Evolutionary conservation across 2,888 invertebrate genomes (phyloP).

Genomic region (Cyclophora albipunctata): DNA sequence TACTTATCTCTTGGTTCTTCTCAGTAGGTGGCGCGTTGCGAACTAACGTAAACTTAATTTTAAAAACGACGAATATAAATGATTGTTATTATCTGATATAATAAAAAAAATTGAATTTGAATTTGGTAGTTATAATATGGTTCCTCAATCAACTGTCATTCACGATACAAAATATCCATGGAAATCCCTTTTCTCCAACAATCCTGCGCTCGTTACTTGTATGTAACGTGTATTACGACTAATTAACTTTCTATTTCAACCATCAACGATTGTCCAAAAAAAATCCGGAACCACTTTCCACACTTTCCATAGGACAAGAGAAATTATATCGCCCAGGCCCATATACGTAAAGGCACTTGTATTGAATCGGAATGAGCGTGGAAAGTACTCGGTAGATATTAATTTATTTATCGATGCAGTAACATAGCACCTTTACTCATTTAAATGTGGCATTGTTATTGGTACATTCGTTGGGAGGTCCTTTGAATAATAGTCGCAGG

Average conservation of each 20-base stretch:
- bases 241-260: conserved; percentile 65
- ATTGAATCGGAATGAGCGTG: conserved; percentile 57
- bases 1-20: too few relatives aligned
- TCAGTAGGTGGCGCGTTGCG: too few relatives aligned
- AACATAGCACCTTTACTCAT: conserved; percentile 26
- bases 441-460: conserved; percentile 25
- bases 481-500: not conserved
- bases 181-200: too few relatives aligned
- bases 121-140: too few relatives aligned
- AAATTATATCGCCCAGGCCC: conserved; percentile 62
- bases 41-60: too few relatives aligned
- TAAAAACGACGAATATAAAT: too few relatives aligned
- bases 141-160: too few relatives aligned
- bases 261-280: conserved; percentile 63
- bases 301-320: conserved; percentile 69
- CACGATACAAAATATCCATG: too few relatives aligned
- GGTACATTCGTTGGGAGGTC: conserved; percentile 13
- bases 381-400: conserved; percentile 66
- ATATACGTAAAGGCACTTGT: conserved; percentile 39
- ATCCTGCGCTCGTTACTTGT: too few relatives aligned
- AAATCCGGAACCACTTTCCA: conserved; percentile 67
- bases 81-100: too few relatives aligned
- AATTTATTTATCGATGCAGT: conserved; percentile 50
- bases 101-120: too few relatives aligned
- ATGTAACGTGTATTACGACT: conserved; percentile 8